phyloP scores from a whole-genome alignment of 2,888 invertebrate species.

The Ernsta delagoae region DNA sequence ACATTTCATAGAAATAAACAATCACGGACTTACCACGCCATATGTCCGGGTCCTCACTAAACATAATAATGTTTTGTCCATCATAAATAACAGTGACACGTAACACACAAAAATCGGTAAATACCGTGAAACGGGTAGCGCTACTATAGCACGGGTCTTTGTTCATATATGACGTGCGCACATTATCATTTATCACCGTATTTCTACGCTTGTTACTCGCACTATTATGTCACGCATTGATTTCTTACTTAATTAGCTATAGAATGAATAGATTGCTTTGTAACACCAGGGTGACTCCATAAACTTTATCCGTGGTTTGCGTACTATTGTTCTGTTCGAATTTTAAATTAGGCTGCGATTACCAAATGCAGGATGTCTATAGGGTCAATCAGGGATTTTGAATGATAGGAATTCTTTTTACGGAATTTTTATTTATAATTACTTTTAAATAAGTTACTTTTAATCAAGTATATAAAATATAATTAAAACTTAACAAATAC shows the following conservation, averaged over 20 bases:
- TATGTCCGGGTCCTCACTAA: background rate
- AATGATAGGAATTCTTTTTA: no score
- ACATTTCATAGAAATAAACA: background rate
- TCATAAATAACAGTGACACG: conserved; percentile 8
- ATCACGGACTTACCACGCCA: background rate
- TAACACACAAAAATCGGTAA: conserved; percentile 24
- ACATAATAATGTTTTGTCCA: conserved; percentile 8
- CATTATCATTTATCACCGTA: conserved; percentile 32
- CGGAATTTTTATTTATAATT: no score
- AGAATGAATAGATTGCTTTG: background rate
- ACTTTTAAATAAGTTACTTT: no score
- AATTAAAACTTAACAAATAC: no score
- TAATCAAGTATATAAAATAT: no score
- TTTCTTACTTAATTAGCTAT: background rate
- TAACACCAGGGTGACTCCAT: no score
- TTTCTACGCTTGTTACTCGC: conserved; percentile 19
- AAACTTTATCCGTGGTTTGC: no score
- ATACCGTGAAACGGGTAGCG: conserved; percentile 21
- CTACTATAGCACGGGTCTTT: conserved; percentile 13
- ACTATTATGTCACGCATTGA: conserved; percentile 25
- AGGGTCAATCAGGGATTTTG: no score
- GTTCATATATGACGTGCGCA: conserved; percentile 31
- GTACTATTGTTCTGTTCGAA: no score
- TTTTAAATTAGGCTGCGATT: no score
- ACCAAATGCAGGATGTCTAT: no score